A percentile compares a stretch with the other conserved stretches of the same genome.
phyloP scores from a whole-genome alignment of 2,797 vertebrate species.

The Tapera naevia region DNA sequence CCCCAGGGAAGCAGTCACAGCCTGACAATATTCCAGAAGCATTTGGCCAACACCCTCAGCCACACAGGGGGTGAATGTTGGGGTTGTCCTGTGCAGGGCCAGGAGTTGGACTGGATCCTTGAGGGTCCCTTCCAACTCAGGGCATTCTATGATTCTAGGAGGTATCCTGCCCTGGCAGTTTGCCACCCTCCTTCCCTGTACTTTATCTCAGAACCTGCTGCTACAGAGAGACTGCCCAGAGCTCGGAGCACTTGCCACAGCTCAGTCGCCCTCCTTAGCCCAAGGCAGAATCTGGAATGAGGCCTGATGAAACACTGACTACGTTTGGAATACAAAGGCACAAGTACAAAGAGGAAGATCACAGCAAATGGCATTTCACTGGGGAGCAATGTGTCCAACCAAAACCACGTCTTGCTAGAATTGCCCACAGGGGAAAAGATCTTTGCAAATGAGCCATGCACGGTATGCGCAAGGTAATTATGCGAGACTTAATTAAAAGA shows the following conservation, averaged over 20 bases:
- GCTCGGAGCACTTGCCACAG: neutral
- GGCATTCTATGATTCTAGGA: no score
- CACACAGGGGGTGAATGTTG: no score
- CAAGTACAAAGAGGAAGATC: neutral
- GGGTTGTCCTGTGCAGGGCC: no score
- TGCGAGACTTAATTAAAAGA: conserved; percentile 51
- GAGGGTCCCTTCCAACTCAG: no score
- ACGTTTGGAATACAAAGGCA: neutral
- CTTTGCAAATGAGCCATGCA: conserved; percentile 35
- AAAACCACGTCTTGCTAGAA: neutral
- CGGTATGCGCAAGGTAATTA: conserved; percentile 49
- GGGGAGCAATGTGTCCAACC: conserved; percentile 34
- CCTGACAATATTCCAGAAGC: no score
- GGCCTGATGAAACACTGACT: neutral
- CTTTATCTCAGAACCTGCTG: neutral
- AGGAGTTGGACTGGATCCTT: no score
- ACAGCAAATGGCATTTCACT: neutral
- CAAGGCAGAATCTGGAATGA: neutral
- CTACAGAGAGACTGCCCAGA: neutral
- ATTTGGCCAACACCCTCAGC: no score
- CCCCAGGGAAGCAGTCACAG: no score
- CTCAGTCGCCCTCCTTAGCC: neutral
- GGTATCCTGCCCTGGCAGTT: neutral
- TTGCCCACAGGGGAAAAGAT: conserved; percentile 28
- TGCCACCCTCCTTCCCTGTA: neutral